phyloP scores from a whole-genome alignment of 2,888 invertebrate species.

The Esperia sulphurella region DNA sequence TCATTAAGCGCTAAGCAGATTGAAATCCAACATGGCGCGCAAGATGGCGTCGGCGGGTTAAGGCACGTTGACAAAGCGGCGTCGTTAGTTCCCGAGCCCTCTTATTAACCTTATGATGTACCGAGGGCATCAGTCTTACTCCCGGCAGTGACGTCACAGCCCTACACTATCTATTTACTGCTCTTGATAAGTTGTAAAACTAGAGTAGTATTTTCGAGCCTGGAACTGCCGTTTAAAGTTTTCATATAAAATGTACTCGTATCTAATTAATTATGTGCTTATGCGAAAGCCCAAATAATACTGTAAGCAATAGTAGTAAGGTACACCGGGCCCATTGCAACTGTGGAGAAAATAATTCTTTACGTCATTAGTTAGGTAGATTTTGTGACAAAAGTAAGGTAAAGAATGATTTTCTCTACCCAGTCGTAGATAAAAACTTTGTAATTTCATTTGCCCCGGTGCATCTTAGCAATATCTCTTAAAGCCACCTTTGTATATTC shows the following conservation, averaged over 20 bases:
- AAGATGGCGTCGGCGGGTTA: slow-evolving; percentile 70
- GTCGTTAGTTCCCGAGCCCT: slow-evolving; percentile 78
- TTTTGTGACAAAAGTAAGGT: too few species aligned
- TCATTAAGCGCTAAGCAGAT: slow-evolving; percentile 79
- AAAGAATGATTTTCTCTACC: too few species aligned
- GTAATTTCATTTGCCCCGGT: too few species aligned
- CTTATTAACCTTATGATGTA: slow-evolving; percentile 81
- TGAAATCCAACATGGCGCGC: slow-evolving; percentile 74
- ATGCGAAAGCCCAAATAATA: too few species aligned
- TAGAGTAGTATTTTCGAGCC: background rate
- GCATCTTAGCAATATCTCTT: too few species aligned
- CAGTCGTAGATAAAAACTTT: too few species aligned
- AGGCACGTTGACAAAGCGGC: slow-evolving; percentile 78
- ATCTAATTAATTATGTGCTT: slow-evolving; percentile 6
- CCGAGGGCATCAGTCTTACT: slow-evolving; percentile 68
- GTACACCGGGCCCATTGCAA: too few species aligned
- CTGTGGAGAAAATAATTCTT: too few species aligned
- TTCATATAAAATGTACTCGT: background rate
- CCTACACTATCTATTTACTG: slow-evolving; percentile 22
- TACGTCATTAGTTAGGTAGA: too few species aligned
- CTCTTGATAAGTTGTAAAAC: slow-evolving; percentile 7
- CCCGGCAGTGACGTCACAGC: slow-evolving; percentile 42
- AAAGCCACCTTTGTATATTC: too few species aligned
- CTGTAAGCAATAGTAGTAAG: too few species aligned
- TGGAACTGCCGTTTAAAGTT: slow-evolving; percentile 3